Percentiles rank a stretch among this genome's conserved stretches.
Evolutionary conservation across 1,140 invertebrate species (phyloP).

Genomic region (Hyposmocoma kahamanoa): DNA sequence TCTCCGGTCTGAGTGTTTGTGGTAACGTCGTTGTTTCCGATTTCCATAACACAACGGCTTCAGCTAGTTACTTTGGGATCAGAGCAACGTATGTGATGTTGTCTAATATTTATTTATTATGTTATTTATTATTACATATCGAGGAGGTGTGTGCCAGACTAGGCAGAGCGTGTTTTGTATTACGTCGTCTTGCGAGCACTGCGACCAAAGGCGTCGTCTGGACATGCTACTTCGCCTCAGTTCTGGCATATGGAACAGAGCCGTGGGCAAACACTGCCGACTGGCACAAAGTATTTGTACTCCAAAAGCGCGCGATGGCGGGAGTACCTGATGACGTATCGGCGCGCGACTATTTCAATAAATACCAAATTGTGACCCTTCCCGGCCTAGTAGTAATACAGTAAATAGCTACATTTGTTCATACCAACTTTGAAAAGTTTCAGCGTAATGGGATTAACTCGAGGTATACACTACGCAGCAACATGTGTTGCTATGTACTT

Average conservation of each 20-base stretch:
- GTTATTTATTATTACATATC: not conserved
- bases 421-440: not conserved
- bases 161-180: not conserved
- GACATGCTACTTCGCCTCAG: conserved; percentile 1
- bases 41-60: no score
- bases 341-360: not conserved
- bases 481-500: no score
- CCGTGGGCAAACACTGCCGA: conserved; percentile 1
- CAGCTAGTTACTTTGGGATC: no score
- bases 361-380: not conserved
- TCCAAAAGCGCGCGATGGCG: not conserved
- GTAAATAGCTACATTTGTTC: not conserved
- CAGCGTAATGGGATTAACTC: not conserved
- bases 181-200: not conserved
- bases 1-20: no score
- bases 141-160: not conserved
- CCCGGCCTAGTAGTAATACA: not conserved
- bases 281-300: not conserved
- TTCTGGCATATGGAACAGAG: not conserved
- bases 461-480: not conserved
- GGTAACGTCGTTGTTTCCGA: no score
- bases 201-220: not conserved
- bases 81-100: no score
- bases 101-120: no score
- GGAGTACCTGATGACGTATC: not conserved